A percentile compares a stretch with the other conserved stretches of the same genome.
These are phyloP conservation scores for Narcine bancroftii DNA, from an alignment of 2,113 vertebrate genomes.

Conservation along the genomic window DNA sequence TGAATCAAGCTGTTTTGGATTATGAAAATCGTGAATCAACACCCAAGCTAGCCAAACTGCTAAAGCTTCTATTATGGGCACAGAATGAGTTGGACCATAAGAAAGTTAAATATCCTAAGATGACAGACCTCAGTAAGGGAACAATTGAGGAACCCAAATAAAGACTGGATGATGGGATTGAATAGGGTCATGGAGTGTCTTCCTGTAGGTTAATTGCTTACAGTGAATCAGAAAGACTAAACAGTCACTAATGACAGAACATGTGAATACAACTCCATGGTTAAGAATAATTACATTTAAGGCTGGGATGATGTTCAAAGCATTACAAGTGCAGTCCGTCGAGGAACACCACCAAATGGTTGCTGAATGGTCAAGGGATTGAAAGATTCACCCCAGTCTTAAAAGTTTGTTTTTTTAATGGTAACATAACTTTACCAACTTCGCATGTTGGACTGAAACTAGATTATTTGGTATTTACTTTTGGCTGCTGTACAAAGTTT, in stretches of 20 bases:
- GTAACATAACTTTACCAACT: constrained; percentile 36
- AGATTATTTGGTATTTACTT: constrained; percentile 24
- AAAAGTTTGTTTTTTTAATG: constrained; percentile 36
- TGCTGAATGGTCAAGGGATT: constrained; percentile 29
- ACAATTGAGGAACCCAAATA: constrained; percentile 96
- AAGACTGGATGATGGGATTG: constrained; percentile 41
- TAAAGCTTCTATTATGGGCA: constrained; percentile 95
- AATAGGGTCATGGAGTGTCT: constrained; percentile 38
- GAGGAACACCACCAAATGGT: constrained; percentile 15
- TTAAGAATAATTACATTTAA: constrained; percentile 36
- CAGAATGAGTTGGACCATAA: constrained; percentile 99
- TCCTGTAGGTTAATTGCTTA: constrained; percentile 47
- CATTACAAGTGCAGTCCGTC: constrained; percentile 17
- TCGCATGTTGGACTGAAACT: constrained; percentile 24
- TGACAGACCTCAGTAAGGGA: constrained; percentile 98
- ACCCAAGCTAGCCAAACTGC: constrained; percentile 90
- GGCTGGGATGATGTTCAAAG: constrained; percentile 33
- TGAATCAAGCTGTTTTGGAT: constrained; percentile 90
- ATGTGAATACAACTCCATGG: constrained; percentile 30
- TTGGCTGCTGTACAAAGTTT: constrained; percentile 30
- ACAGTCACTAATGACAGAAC: constrained; percentile 45
- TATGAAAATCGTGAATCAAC: constrained; percentile 93
- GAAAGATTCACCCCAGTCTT: constrained; percentile 36
- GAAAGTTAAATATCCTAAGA: constrained; percentile 98
- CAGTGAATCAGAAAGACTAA: constrained; percentile 54